Conservation (phyloP, 2,113 vertebrate species). For the Peucedramus taeniatus region DNA sequence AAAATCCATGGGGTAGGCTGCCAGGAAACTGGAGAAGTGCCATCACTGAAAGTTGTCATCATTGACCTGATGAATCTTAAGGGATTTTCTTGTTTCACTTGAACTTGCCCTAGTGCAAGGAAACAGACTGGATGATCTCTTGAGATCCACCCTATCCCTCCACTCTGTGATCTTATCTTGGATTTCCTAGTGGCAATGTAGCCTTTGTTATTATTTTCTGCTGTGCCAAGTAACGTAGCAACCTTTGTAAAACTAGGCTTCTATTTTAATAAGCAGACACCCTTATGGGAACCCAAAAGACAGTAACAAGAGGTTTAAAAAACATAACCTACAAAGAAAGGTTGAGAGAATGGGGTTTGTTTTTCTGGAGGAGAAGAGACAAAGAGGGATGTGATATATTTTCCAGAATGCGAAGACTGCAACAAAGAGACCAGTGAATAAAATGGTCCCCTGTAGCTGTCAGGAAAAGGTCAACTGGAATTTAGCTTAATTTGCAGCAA, state of each 20-base stretch:
- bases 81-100: not conserved
- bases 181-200: not conserved
- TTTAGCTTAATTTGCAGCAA: conserved; percentile 11
- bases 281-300: not conserved
- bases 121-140: not conserved
- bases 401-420: not conserved
- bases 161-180: not conserved
- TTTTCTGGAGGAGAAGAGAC: not conserved
- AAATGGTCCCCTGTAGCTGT: not conserved
- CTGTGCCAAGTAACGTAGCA: not conserved
- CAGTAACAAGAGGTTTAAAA: not conserved
- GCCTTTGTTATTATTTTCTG: not conserved
- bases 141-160: not conserved
- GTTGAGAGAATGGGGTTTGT: not conserved
- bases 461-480: conserved; percentile 19
- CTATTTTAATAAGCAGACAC: not conserved
- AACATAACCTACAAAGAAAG: not conserved
- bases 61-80: not conserved
- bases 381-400: not conserved
- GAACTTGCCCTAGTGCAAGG: not conserved
- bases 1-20: not conserved
- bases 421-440: conserved; percentile 1
- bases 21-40: not conserved
- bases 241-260: not conserved
- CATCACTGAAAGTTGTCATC: not conserved